Evolutionary conservation across 2,888 invertebrate genomes (phyloP), one percentile per base, ranked within the genome.

Genomic region (Drosophila nigritarsus): DNA sequence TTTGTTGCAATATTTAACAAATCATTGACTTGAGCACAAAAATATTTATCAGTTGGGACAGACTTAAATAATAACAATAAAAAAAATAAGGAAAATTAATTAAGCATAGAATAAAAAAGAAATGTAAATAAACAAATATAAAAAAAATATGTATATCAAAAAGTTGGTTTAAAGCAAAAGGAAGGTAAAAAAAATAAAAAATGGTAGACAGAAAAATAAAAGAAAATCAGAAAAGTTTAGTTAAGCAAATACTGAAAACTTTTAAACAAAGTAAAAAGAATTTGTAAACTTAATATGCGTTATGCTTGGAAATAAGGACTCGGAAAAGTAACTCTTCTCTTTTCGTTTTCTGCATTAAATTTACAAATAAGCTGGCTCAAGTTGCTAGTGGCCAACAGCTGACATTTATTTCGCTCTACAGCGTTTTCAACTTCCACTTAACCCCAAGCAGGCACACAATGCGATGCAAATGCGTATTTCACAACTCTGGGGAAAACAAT

Each of bases 401-500:
- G 24, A 60, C 36, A 20, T 49, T n/a, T 50, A 53, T 59, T 27
- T 50, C 32, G 11, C 32, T 60, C 36, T n/a, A 60, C 42, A 54
- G 42, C 60, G 34, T 61, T 55, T 61, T 40, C 36, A 29, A 6
- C 15, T 29, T 40, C 9, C 32, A 24, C 36, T 42, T 32, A 30
- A 42, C 30, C 24, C 54, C 56, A 70, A 11, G 36, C 54, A 63
- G 34, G 13, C 38, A 18, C 24, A 36, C 24, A 36, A 34, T 54
- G 20, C 24, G 24, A 36, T 54, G 24, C n/a, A 71, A 63, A 56
- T 65, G 48, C 61, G 45, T 29, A 48, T n/a, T 8, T n/a, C 30
- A 27, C 30, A 64, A 50, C 40, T 45, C 38, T 48, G 20, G 18
- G 24, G 7, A 51, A 62, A 36, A 51, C 59, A 74, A 56, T 63